Percentiles rank a stretch among this genome's conserved stretches.
These are phyloP conservation scores for Platerodrilus igneus DNA, from an alignment of 2,888 invertebrate genomes.

Conservation along the genomic window DNA sequence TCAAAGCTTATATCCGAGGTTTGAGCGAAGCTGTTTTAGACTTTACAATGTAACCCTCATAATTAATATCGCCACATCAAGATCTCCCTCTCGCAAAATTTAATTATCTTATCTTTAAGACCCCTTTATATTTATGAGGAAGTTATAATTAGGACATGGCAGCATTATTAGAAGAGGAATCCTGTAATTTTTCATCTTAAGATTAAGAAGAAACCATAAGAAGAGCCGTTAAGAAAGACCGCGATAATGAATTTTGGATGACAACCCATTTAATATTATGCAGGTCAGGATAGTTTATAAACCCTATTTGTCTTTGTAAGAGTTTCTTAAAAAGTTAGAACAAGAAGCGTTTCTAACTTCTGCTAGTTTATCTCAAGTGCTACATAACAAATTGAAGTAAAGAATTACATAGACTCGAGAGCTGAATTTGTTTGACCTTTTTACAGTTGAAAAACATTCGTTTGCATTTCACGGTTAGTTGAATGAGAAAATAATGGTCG, in stretches of 20 bases:
- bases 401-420: too few relatives aligned
- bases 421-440: too few relatives aligned
- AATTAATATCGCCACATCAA: slow-evolving; percentile 26
- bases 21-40: too few relatives aligned
- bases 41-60: slow-evolving; percentile 21
- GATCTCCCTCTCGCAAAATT: slow-evolving; percentile 27
- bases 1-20: too few relatives aligned
- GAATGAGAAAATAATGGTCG: too few relatives aligned
- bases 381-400: too few relatives aligned
- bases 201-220: slow-evolving; percentile 19
- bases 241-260: slow-evolving; percentile 19
- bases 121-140: slow-evolving; percentile 26
- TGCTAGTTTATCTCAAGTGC: too few relatives aligned
- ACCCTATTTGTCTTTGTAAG: too few relatives aligned
- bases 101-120: slow-evolving; percentile 26
- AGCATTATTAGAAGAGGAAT: slow-evolving; percentile 24
- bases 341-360: too few relatives aligned
- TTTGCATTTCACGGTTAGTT: too few relatives aligned
- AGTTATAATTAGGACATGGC: slow-evolving; percentile 27
- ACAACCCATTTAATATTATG: slow-evolving; percentile 19
- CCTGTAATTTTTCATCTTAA: slow-evolving; percentile 21
- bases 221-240: slow-evolving; percentile 8
- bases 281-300: slow-evolving; percentile 11
- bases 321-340: too few relatives aligned
- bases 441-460: too few relatives aligned